Evolutionary conservation across 2,797 vertebrate species (phyloP).

Genomic region (Lepilemur septentrionalis): DNA sequence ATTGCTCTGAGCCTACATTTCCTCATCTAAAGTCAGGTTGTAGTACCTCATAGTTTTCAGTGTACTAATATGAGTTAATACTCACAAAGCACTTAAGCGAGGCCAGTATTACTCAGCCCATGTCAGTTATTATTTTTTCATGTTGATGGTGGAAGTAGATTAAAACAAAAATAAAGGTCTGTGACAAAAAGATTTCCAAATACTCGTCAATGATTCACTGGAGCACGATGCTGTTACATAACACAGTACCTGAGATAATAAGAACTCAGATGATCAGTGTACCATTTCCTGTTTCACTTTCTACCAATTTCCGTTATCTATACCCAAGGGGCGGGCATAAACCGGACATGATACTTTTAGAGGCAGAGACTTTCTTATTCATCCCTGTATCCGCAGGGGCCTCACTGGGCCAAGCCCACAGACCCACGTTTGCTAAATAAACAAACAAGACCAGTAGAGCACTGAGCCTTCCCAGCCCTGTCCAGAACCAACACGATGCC

Average conservation of each 20-base stretch:
- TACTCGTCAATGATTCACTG: slow-evolving; percentile 35
- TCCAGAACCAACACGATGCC: background rate
- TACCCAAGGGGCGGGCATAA: background rate
- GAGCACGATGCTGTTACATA: background rate
- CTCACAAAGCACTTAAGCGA: background rate
- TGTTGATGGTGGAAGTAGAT: slow-evolving; percentile 7
- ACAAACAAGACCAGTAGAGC: background rate
- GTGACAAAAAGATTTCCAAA: slow-evolving; percentile 69
- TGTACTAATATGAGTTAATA: background rate
- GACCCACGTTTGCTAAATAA: background rate
- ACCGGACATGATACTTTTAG: background rate
- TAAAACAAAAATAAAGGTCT: slow-evolving; percentile 45
- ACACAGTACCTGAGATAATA: background rate
- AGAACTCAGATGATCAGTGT: background rate
- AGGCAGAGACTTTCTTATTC: background rate
- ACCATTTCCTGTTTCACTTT: slow-evolving; percentile 61
- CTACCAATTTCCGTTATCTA: slow-evolving; percentile 47
- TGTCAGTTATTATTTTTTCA: background rate
- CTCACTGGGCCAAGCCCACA: background rate
- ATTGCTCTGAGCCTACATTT: background rate
- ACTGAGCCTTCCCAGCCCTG: background rate
- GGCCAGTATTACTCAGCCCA: background rate
- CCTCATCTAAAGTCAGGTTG: background rate
- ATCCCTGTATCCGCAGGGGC: background rate
- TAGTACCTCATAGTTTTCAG: background rate